phyloP scores from a whole-genome alignment of 2,113 vertebrate genomes.

The Dascyllus trimaculatus region DNA sequence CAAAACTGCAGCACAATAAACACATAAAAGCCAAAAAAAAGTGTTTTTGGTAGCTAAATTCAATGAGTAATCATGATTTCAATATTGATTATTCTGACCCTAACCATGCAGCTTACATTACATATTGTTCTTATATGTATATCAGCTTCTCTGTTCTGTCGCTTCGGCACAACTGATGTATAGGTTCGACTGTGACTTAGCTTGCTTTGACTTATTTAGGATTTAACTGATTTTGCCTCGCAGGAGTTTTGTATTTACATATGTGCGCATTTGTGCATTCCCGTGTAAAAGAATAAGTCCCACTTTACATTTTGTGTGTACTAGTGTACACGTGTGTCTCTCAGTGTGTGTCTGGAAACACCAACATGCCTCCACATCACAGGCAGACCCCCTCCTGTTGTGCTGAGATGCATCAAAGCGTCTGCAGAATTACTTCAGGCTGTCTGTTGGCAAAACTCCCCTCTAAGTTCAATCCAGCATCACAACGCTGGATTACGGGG shows the following conservation, averaged over 20 bases:
- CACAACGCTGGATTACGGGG: not conserved
- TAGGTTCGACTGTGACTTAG: too few relatives aligned
- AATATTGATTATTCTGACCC: too few relatives aligned
- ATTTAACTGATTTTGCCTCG: too few relatives aligned
- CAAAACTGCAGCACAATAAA: too few relatives aligned
- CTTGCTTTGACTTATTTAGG: too few relatives aligned
- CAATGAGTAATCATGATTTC: too few relatives aligned
- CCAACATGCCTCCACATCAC: slow-evolving; percentile 31
- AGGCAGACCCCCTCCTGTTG: slow-evolving; percentile 28
- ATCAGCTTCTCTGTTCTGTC: too few relatives aligned
- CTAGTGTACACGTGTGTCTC: not conserved
- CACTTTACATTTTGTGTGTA: slow-evolving; percentile 8
- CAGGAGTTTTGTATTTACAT: not conserved
- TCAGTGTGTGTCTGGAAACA: slow-evolving; percentile 19
- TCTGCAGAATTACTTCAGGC: slow-evolving; percentile 60
- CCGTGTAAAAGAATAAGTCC: not conserved
- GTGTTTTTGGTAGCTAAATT: too few relatives aligned
- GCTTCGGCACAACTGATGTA: too few relatives aligned
- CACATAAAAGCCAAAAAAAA: too few relatives aligned
- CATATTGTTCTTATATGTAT: too few relatives aligned
- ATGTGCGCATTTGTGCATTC: not conserved
- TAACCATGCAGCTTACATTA: too few relatives aligned
- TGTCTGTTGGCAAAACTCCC: slow-evolving; percentile 29
- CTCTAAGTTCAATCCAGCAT: slow-evolving; percentile 14
- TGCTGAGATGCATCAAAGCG: slow-evolving; percentile 62